These are phyloP conservation scores for Polyploca ridens DNA, from an alignment of 2,888 invertebrate species.

Conservation along the genomic window DNA sequence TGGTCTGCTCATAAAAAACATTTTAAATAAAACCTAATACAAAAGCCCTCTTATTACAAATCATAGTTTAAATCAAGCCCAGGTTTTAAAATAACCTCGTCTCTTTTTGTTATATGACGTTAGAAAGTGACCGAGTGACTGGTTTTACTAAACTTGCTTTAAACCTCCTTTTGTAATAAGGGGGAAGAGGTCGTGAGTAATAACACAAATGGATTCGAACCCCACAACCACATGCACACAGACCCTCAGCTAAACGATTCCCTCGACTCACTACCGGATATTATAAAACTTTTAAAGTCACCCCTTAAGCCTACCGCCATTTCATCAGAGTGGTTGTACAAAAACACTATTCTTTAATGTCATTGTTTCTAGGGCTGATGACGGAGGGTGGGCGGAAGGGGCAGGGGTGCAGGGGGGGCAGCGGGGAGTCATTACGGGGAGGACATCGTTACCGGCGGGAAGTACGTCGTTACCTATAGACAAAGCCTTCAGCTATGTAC, in stretches of 20 bases:
- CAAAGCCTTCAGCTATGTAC: slow-evolving; percentile 70
- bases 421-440: slow-evolving; percentile 64
- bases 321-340: slow-evolving; percentile 27
- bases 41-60: too few species aligned
- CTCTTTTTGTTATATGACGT: too few species aligned
- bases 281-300: slow-evolving; percentile 33
- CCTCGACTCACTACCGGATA: slow-evolving; percentile 39
- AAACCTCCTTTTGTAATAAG: too few species aligned
- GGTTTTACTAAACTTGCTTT: too few species aligned
- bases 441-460: slow-evolving; percentile 76
- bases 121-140: too few species aligned
- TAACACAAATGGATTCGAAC: slow-evolving; percentile 2
- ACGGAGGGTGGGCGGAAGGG: slow-evolving; percentile 25
- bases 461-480: slow-evolving; percentile 73
- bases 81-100: too few species aligned
- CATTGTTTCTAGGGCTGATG: slow-evolving; percentile 56
- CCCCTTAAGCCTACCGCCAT: slow-evolving; percentile 24
- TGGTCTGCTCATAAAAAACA: too few species aligned
- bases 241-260: slow-evolving; percentile 27
- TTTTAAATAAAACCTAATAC: too few species aligned
- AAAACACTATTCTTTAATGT: slow-evolving; percentile 43
- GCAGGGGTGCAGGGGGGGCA: slow-evolving; percentile 22
- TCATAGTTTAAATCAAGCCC: too few species aligned
- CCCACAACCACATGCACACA: slow-evolving; percentile 1
- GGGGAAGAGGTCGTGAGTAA: not conserved